Evolutionary conservation across 2,797 vertebrate genomes (phyloP).

Genomic region (Myotis myotis): DNA sequence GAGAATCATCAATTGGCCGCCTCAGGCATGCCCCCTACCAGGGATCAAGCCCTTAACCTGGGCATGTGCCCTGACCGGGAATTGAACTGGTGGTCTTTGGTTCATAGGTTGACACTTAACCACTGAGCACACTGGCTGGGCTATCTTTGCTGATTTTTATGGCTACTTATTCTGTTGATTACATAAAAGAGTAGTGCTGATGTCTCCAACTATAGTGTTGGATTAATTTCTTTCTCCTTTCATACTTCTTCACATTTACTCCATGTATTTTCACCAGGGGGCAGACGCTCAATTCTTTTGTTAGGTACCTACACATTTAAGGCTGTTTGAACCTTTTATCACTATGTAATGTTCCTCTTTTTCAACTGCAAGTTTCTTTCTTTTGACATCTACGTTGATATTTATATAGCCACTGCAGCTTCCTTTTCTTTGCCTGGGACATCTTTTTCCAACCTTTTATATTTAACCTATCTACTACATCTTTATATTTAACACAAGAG

Average conservation of each 20-base stretch:
- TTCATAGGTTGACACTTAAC: too few relatives aligned
- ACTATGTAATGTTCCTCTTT: not conserved
- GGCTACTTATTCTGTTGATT: not conserved
- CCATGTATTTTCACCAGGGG: not conserved
- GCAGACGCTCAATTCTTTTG: not conserved
- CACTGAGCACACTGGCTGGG: too few relatives aligned
- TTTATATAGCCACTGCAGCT: not conserved
- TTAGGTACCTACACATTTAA: not conserved
- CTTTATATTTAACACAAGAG: not conserved
- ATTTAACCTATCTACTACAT: not conserved
- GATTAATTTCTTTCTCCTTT: not conserved
- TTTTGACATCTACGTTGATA: not conserved
- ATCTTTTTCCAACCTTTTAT: not conserved
- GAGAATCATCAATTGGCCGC: too few relatives aligned
- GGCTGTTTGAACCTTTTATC: not conserved
- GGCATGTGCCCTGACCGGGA: too few relatives aligned
- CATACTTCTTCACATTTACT: not conserved
- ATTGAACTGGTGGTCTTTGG: too few relatives aligned
- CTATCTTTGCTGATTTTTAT: not conserved
- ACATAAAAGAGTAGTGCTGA: not conserved
- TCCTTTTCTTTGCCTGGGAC: not conserved
- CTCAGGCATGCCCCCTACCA: too few relatives aligned
- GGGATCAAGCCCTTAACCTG: too few relatives aligned
- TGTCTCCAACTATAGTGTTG: not conserved
- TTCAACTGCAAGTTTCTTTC: not conserved